Percentiles rank a stretch among this genome's conserved stretches.
Evolutionary conservation across 2,797 vertebrate genomes (phyloP).

Genomic region (Lateolabrax maculatus): DNA sequence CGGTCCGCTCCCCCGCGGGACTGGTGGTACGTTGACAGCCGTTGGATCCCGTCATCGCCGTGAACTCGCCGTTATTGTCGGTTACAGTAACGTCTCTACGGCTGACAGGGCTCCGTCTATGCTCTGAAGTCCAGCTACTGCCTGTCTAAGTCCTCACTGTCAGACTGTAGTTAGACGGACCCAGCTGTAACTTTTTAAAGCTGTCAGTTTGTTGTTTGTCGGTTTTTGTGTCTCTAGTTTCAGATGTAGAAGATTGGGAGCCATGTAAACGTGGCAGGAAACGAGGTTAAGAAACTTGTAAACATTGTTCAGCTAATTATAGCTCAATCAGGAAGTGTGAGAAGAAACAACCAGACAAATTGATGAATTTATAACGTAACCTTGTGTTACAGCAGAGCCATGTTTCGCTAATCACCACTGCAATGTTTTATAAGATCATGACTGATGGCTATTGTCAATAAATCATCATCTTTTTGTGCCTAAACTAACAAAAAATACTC

Average conservation of each 20-base stretch:
- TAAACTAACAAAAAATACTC: not conserved
- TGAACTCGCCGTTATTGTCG: not conserved
- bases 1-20: slow-evolving; percentile 65
- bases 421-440: not conserved
- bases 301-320: not conserved
- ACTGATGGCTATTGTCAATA: not conserved
- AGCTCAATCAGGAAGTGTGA: not conserved
- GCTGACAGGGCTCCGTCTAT: slow-evolving; percentile 56
- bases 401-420: not conserved
- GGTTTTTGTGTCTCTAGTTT: not conserved
- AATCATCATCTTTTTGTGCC: not conserved
- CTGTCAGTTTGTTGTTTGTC: rapidly evolving
- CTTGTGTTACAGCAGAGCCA: not conserved
- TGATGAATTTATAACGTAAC: too few relatives aligned
- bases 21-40: slow-evolving; percentile 64
- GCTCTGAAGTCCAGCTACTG: not conserved
- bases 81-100: not conserved
- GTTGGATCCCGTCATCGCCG: rapidly evolving
- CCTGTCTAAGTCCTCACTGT: not conserved
- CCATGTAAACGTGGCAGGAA: not conserved
- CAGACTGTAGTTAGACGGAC: not conserved
- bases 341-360: not conserved
- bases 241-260: rapidly evolving
- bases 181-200: not conserved
- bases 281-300: not conserved